These are phyloP conservation scores for Semicossyphus pulcher DNA, from an alignment of 2,113 vertebrate species.

Conservation along the genomic window DNA sequence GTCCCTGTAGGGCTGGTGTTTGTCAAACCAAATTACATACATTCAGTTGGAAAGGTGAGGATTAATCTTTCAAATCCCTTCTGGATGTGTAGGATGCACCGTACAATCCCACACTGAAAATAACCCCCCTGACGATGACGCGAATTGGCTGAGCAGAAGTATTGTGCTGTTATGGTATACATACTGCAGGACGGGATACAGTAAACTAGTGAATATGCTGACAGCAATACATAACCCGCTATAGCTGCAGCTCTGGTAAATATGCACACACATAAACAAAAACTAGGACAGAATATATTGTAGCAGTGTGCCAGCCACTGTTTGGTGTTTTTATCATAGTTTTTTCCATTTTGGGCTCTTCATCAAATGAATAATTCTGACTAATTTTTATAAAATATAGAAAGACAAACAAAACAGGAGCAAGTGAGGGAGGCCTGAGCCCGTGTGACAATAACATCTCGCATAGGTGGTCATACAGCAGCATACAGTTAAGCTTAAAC, in stretches of 20 bases:
- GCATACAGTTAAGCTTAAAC: slow-evolving; percentile 39
- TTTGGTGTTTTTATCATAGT: slow-evolving; percentile 52
- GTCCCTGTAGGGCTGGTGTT: slow-evolving; percentile 79
- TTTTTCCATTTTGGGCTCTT: slow-evolving; percentile 55
- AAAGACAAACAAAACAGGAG: slow-evolving; percentile 24
- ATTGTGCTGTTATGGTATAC: slow-evolving; percentile 66
- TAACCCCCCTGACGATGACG: slow-evolving; percentile 65
- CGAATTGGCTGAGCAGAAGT: slow-evolving; percentile 73
- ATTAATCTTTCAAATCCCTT: slow-evolving; percentile 83
- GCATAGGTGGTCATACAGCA: slow-evolving; percentile 25
- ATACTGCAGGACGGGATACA: slow-evolving; percentile 46
- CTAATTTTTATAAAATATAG: slow-evolving; percentile 21
- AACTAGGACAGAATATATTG: slow-evolving; percentile 52
- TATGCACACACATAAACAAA: slow-evolving; percentile 46
- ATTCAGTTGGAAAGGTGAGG: slow-evolving; percentile 79
- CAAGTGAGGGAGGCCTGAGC: too few species aligned
- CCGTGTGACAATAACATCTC: slow-evolving; percentile 33
- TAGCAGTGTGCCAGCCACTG: background rate
- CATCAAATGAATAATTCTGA: slow-evolving; percentile 37
- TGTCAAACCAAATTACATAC: slow-evolving; percentile 85
- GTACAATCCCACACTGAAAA: slow-evolving; percentile 58
- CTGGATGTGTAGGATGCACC: slow-evolving; percentile 73
- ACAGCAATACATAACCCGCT: slow-evolving; percentile 46
- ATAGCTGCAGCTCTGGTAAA: slow-evolving; percentile 45
- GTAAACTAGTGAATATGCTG: slow-evolving; percentile 60